Percentiles rank a stretch among this genome's conserved stretches.
These are phyloP conservation scores for Desmodus rotundus DNA, from an alignment of 2,113 vertebrate species.

Conservation along the genomic window DNA sequence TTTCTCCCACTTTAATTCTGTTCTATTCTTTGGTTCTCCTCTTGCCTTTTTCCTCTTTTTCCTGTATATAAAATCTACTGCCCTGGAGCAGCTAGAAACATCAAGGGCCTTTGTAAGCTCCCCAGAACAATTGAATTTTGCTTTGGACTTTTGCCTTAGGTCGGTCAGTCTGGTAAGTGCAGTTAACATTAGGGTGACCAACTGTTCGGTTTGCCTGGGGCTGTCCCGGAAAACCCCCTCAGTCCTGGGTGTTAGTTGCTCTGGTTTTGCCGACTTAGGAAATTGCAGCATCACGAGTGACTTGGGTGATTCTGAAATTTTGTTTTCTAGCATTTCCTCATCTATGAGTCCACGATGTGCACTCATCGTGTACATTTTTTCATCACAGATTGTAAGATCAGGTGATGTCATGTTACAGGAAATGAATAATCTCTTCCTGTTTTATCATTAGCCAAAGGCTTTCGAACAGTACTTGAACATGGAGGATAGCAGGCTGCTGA, in stretches of 20 bases:
- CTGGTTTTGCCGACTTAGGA: background rate
- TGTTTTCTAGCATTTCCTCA: background rate
- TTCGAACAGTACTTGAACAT: constrained; percentile 95
- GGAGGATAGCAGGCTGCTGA: constrained; percentile 91
- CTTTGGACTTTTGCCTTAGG: background rate
- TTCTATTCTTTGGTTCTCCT: background rate
- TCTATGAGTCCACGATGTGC: too few species aligned
- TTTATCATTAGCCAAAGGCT: constrained; percentile 88
- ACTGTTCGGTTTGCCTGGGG: background rate
- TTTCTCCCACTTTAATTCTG: background rate
- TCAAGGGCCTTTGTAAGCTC: background rate
- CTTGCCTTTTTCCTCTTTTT: background rate
- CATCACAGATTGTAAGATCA: background rate
- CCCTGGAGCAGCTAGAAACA: background rate
- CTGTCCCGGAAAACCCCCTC: background rate
- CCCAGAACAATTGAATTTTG: background rate
- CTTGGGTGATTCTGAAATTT: background rate
- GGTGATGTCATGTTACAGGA: background rate
- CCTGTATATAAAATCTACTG: background rate
- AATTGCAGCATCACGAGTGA: background rate
- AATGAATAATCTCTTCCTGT: constrained; percentile 38
- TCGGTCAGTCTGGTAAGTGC: background rate
- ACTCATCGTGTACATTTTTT: background rate
- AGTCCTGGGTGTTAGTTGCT: rapidly evolving
- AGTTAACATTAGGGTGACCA: background rate